These are phyloP conservation scores for Drosophila lowei DNA, from an alignment of 1,140 invertebrate species.

Conservation along the genomic window DNA sequence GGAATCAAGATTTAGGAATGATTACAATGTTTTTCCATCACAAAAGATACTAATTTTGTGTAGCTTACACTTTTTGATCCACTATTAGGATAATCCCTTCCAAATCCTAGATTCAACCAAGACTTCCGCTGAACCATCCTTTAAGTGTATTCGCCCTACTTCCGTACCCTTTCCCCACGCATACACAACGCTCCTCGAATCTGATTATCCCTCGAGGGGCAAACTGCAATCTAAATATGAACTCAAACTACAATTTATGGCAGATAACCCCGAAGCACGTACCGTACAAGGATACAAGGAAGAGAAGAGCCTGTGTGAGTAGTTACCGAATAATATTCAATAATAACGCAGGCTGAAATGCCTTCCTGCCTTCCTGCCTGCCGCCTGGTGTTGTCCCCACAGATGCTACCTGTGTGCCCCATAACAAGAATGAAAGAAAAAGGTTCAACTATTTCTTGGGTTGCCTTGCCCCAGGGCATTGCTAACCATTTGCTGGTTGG, in stretches of 20 bases:
- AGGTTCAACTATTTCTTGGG: slow-evolving; percentile 38
- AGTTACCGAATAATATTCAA: slow-evolving; percentile 57
- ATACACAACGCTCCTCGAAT: slow-evolving; percentile 1
- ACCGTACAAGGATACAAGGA: neutral
- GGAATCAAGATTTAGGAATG: no score
- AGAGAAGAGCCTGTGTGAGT: neutral
- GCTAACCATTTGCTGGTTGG: slow-evolving; percentile 41
- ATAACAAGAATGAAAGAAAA: slow-evolving; percentile 28
- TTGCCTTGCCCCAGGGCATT: slow-evolving; percentile 36
- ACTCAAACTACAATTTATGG: slow-evolving; percentile 46
- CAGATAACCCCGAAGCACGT: slow-evolving; percentile 54
- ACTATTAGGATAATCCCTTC: no score
- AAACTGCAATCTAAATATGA: slow-evolving; percentile 39
- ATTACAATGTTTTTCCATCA: no score
- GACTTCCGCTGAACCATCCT: no score
- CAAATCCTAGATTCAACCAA: no score
- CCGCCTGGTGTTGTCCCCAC: neutral
- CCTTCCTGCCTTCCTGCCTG: slow-evolving; percentile 17
- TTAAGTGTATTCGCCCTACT: no score
- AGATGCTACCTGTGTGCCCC: neutral
- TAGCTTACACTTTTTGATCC: no score
- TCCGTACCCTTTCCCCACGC: neutral
- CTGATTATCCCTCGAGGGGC: neutral
- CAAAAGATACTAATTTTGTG: no score
- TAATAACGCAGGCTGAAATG: slow-evolving; percentile 43